Conservation (phyloP, 1,140 invertebrate genomes). For the Contarinia nasturtii region DNA sequence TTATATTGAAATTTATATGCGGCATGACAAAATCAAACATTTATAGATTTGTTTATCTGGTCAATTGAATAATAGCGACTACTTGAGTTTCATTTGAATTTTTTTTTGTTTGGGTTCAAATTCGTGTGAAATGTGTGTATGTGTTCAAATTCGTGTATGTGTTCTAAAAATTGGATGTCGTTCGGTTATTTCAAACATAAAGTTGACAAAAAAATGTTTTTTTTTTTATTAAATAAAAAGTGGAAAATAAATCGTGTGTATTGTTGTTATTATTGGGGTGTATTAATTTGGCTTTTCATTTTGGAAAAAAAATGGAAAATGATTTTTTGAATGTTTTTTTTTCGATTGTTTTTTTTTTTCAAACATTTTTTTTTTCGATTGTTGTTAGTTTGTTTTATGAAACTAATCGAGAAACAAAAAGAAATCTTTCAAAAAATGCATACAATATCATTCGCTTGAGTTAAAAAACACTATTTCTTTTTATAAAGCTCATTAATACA, state of each 20-base stretch:
- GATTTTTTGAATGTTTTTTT: neutral
- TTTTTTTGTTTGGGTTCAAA: neutral
- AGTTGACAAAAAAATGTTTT: no score
- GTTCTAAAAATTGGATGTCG: neutral
- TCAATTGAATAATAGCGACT: no score
- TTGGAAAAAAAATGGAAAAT: constrained; percentile 3
- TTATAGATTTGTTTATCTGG: neutral
- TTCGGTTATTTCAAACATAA: neutral
- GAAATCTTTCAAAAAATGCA: neutral
- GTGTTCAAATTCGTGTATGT: neutral
- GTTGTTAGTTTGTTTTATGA: neutral
- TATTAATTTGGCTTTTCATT: constrained; percentile 1
- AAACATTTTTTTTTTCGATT: neutral
- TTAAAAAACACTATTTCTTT: neutral
- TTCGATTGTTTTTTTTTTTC: neutral
- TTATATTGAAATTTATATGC: neutral
- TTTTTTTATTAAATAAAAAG: no score
- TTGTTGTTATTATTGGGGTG: neutral
- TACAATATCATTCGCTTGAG: neutral
- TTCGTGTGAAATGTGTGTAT: neutral
- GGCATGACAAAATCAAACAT: constrained; percentile 2
- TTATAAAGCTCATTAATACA: neutral
- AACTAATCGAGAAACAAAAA: neutral
- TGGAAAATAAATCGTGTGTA: no score
- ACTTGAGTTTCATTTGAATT: no score